Base-by-base conservation (phyloP, 2,113 vertebrate genomes). In the Sylvietta virens region DNA sequence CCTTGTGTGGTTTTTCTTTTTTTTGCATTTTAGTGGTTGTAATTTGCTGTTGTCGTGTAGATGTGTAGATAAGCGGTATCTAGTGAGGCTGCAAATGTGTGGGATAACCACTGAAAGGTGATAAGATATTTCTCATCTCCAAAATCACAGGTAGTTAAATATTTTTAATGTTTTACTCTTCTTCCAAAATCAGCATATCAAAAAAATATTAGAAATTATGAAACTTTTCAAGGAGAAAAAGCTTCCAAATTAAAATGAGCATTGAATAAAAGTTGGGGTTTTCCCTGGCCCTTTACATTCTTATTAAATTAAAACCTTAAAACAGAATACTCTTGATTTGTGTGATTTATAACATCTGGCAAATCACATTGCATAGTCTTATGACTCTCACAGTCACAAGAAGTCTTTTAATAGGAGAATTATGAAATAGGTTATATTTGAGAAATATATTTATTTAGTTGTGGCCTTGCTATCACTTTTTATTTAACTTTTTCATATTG, bases 11-110 rank as follows among this genome's bases (percentile, higher is more conserved):
- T 67, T 89, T 71, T 44, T 53, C 2, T 48, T 74, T 58, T 88
- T 64, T 86, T 70, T 90, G 53, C 78, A 30, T 92, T 83, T 81
- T 61, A 92, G 60, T 84, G 6, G 1, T 92, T 72, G 57, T 62
- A 93, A 73, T 85, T 91, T 92, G 93, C 53, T 96, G 69, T 91
- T 92, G 86, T 96, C 5, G 15, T 86, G 81, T 72, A 77, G 69
- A 54, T 74, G 40, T 87, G 53, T 88, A 83, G 80, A 70, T 78
- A 48, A 85, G 35, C 51, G 47, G 57, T 39, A 66, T 78, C 76
- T 64, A 81, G 65, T 62, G 74, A 96, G 84, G 72, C 87, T 95
- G 62, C 54, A 93, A 15, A 69, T 4, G 4, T 90, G 90, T 74
- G 48, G 24, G 64, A 64, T 89, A 85, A 88, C 67, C 33, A 21